Percentiles rank a stretch among this genome's conserved stretches.
Evolutionary conservation across 2,888 invertebrate species (phyloP).

Genomic region (Leptodirus hochenwartii): DNA sequence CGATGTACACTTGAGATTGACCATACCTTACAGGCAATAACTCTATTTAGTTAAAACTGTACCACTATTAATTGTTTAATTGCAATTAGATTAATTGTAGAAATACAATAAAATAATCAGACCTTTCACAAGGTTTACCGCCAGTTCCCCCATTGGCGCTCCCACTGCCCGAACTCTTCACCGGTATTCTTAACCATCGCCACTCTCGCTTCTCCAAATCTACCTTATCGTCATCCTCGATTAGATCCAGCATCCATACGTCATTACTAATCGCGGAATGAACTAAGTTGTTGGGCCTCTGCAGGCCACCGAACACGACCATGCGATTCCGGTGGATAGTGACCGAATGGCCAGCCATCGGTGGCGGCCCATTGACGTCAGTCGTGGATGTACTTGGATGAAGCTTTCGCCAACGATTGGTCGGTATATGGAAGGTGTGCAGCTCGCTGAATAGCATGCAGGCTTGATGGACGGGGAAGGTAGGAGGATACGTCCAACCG

Average conservation of each 20-base stretch:
- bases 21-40: too few relatives aligned
- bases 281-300: slow-evolving; percentile 22
- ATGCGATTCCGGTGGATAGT: slow-evolving; percentile 65
- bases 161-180: too few relatives aligned
- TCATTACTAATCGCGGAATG: slow-evolving; percentile 49
- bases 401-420: slow-evolving; percentile 61
- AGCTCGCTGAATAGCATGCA: slow-evolving; percentile 84
- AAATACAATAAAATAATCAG: too few relatives aligned
- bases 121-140: too few relatives aligned
- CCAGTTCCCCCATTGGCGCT: too few relatives aligned
- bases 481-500: slow-evolving; percentile 86
- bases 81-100: slow-evolving; percentile 4
- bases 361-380: too few relatives aligned
- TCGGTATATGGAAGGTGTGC: slow-evolving; percentile 66
- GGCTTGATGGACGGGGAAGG: slow-evolving; percentile 67
- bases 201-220: slow-evolving; percentile 53
- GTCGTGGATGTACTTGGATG: slow-evolving; percentile 42
- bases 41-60: too few relatives aligned
- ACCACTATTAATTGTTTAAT: too few relatives aligned
- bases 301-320: slow-evolving; percentile 49
- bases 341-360: slow-evolving; percentile 86
- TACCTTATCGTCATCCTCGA: too few relatives aligned
- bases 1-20: slow-evolving; percentile 75
- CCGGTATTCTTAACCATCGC: too few relatives aligned
- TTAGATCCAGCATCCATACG: slow-evolving; percentile 78